Base-by-base conservation (phyloP, 1,140 invertebrate genomes). In the Cheumatopsyche charites region DNA sequence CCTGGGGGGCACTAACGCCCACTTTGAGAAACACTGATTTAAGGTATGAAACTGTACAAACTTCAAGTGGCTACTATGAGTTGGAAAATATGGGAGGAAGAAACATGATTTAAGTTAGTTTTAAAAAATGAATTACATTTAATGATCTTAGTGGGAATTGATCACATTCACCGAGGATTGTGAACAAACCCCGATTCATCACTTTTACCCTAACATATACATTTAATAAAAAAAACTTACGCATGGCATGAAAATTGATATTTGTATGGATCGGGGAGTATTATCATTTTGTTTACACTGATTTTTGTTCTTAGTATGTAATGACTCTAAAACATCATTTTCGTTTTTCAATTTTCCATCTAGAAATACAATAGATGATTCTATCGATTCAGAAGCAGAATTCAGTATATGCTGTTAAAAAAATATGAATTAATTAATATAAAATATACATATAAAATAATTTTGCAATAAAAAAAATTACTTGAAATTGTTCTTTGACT, bases 401-500 rank as follows among this genome's bases (percentile, higher is more conserved):
- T 85, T 79, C 70, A 89, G 78, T 69, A 89, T 87, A 80, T 86
- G 83, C 88, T 90, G 77, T 66, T 85, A 85, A 76, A 65, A 69
- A 4, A 69, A 7, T 52, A 58, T 58, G 7, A 58, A 63, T n/a
- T 1, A 12, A 42, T 63, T 63, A 42, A 17, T 17, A 49, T 5
- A 49, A 5, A 13, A 5, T 58, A 19, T 58, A 19, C 5, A 17
- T 23, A 26, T 25, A 58, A 23, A 11, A 2, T 12, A 3, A 58
- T 23, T 26, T 3, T 58, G 11, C 17, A 58, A 42, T 41, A 72
- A 72, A 71, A 58, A 71, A 67, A 72, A 66, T 74, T 83, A 90
- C 88, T 83, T 90, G 86, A 77, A 91, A 85, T 76, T 90, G 87
- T 79, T 87, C 87, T 74, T 87, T 88, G 3, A 91, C 85, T 45